These are phyloP conservation scores for human DNA, from an alignment of 2,113 vertebrate genomes.

Conservation along the genomic window DNA sequence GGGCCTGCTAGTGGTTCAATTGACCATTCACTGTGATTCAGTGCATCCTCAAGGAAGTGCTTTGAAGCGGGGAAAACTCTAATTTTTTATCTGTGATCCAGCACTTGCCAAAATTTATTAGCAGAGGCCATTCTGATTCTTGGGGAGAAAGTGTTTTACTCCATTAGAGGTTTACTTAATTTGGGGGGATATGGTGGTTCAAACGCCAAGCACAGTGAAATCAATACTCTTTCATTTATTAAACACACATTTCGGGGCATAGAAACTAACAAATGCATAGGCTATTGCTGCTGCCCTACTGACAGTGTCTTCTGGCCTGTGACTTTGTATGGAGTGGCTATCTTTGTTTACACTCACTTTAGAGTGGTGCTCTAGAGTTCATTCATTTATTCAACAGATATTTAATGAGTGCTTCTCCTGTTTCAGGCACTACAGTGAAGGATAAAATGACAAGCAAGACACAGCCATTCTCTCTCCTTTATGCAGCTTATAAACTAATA, in stretches of 20 bases:
- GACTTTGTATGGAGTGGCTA: neutral
- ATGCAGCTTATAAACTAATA: no score
- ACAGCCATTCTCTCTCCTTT: neutral
- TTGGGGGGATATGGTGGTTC: neutral
- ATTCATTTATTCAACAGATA: neutral
- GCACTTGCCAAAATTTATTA: neutral
- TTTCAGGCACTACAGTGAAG: neutral
- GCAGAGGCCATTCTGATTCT: neutral
- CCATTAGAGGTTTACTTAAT: neutral
- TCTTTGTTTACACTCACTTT: neutral
- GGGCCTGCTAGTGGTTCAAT: conserved; percentile 61
- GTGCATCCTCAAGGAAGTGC: conserved; percentile 59
- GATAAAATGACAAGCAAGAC: neutral
- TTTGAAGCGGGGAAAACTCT: conserved; percentile 13
- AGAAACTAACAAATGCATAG: neutral
- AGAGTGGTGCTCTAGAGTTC: neutral
- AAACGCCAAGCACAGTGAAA: neutral
- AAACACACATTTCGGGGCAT: neutral
- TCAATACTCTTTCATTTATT: conserved; percentile 34
- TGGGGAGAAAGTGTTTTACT: neutral
- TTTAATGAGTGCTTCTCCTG: neutral
- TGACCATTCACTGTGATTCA: conserved; percentile 60
- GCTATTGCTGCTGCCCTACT: neutral
- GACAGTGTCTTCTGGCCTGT: neutral
- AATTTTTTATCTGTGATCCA: conserved; percentile 43